phyloP scores from a whole-genome alignment of 1,140 invertebrate species.

The Sitophilus oryzae region DNA sequence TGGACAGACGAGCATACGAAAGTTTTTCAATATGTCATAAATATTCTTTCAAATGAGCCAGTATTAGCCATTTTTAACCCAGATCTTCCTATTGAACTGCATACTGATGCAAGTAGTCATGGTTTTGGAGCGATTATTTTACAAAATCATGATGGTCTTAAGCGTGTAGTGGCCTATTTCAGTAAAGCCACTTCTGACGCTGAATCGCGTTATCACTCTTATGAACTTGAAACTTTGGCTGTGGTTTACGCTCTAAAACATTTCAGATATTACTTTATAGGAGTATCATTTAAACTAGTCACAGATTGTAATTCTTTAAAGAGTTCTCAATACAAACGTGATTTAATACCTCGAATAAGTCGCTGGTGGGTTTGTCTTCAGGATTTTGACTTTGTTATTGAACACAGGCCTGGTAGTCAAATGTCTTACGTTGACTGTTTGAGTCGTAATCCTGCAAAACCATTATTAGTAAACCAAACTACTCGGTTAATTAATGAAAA shows the following conservation, averaged over 20 bases:
- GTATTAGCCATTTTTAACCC: slow-evolving; percentile 6
- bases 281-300: slow-evolving; percentile 38
- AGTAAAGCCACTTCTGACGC: slow-evolving; percentile 16
- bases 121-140: slow-evolving; percentile 39
- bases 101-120: slow-evolving; percentile 22
- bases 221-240: slow-evolving; percentile 13
- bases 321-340: slow-evolving; percentile 37
- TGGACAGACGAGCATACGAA: too few species aligned
- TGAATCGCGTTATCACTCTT: slow-evolving; percentile 21
- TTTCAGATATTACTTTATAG: slow-evolving; percentile 38
- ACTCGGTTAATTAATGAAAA: too few species aligned
- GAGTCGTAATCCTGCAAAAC: too few species aligned
- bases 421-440: too few species aligned
- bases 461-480: too few species aligned
- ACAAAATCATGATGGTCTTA: slow-evolving; percentile 26
- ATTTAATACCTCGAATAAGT: too few species aligned
- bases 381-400: too few species aligned
- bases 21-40: too few species aligned
- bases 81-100: slow-evolving; percentile 1
- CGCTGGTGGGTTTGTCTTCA: too few species aligned
- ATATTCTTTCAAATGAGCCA: too few species aligned
- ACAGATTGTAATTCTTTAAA: slow-evolving; percentile 42
- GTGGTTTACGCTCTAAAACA: slow-evolving; percentile 29
- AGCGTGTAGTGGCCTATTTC: slow-evolving; percentile 22
- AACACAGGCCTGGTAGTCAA: too few species aligned